Percentiles rank a stretch among this genome's conserved stretches.
Evolutionary conservation across 2,113 vertebrate genomes (phyloP).

Genomic region (Edolisoma coerulescens): DNA sequence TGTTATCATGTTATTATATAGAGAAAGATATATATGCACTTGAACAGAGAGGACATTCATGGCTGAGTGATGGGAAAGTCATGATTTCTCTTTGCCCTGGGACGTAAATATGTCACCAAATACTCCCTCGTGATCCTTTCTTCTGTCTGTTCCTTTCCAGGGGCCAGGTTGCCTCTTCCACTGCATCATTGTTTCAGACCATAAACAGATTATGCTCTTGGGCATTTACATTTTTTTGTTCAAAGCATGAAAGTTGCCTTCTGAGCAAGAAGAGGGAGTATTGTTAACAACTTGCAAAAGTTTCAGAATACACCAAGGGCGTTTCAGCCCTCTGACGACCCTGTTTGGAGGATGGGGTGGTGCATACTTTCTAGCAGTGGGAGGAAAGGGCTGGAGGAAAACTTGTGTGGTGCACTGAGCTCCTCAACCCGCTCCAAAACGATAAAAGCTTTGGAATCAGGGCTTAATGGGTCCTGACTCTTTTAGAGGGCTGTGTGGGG

Average conservation of each 20-base stretch:
- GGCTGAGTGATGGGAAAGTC: not conserved
- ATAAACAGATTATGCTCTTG: not conserved
- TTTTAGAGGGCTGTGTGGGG: not conserved
- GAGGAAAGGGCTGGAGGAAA: not conserved
- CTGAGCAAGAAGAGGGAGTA: not conserved
- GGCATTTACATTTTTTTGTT: not conserved
- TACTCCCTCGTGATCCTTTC: not conserved
- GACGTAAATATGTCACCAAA: not conserved
- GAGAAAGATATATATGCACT: not conserved
- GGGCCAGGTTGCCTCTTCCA: not conserved
- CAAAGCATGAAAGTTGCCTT: not conserved
- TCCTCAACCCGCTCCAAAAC: not conserved
- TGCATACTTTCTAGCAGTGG: not conserved
- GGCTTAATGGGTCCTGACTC: not conserved
- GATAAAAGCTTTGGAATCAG: not conserved
- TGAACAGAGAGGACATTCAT: not conserved
- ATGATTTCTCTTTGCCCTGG: not conserved
- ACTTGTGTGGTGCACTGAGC: not conserved
- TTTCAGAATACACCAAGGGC: not conserved
- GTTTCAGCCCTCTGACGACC: not conserved
- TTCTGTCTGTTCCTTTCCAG: not conserved
- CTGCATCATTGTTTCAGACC: not conserved
- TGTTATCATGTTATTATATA: not conserved
- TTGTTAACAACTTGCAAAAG: not conserved
- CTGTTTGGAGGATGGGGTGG: accelerated